Evolutionary conservation across 1,140 invertebrate genomes (phyloP).

Genomic region (Trypoxylus dichotomus): DNA sequence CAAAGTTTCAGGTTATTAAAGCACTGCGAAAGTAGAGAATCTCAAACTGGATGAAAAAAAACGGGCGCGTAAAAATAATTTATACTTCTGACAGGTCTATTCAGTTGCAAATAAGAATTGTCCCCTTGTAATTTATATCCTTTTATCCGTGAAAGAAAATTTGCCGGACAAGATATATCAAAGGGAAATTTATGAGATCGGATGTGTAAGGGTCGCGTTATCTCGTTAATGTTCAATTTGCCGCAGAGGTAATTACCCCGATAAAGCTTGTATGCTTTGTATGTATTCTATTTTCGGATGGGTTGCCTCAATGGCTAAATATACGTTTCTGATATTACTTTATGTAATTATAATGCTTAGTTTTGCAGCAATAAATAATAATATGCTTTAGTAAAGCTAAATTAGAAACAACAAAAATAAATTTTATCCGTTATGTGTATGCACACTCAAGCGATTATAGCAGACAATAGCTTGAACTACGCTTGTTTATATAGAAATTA

Average conservation of each 20-base stretch:
- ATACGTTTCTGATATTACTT: no score
- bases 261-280: not conserved
- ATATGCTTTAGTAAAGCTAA: no score
- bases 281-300: not conserved
- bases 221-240: slow-evolving; percentile 7
- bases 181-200: slow-evolving; percentile 2
- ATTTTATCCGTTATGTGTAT: no score
- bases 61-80: not conserved
- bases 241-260: not conserved
- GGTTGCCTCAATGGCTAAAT: no score
- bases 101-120: slow-evolving; percentile 2
- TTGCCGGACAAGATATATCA: not conserved
- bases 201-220: not conserved
- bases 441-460: no score
- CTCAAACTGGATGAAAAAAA: not conserved
- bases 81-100: not conserved
- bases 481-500: no score
- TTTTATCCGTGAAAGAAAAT: not conserved
- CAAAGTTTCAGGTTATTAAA: not conserved
- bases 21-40: not conserved
- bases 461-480: no score
- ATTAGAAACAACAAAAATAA: no score
- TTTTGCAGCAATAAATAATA: no score
- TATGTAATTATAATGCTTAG: no score
- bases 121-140: not conserved